Conservation (phyloP, 1,140 invertebrate species). For the Aleiodes sp. region DNA sequence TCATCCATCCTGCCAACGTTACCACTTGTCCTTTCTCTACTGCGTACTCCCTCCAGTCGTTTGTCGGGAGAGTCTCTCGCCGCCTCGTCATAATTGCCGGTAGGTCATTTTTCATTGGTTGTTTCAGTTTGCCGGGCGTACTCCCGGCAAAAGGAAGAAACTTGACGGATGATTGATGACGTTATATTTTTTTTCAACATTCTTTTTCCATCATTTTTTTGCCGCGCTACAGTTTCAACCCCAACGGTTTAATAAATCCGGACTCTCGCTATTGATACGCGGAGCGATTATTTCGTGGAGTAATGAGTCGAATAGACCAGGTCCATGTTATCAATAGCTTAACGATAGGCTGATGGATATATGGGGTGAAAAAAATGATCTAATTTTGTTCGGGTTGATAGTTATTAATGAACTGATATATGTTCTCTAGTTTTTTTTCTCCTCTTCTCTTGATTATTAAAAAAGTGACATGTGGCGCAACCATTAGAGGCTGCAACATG, state of each 20-base stretch:
- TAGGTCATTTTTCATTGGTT: constrained; percentile 54
- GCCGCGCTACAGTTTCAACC: neutral
- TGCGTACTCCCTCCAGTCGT: neutral
- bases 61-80: too few relatives aligned
- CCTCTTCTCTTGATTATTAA: too few relatives aligned
- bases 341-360: constrained; percentile 31
- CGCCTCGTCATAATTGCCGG: constrained; percentile 55
- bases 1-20: neutral
- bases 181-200: constrained; percentile 50
- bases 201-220: neutral
- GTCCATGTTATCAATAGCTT: constrained; percentile 19
- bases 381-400: too few relatives aligned
- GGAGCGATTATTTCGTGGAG: constrained; percentile 8
- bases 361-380: constrained; percentile 29
- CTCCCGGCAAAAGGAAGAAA: constrained; percentile 41
- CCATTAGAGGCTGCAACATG: too few relatives aligned
- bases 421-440: too few relatives aligned
- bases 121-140: constrained; percentile 41
- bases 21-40: neutral
- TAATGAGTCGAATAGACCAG: constrained; percentile 39
- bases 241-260: constrained; percentile 48
- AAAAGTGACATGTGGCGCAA: too few relatives aligned
- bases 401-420: too few relatives aligned
- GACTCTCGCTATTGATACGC: constrained; percentile 51
- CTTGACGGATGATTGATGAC: constrained; percentile 51